phyloP scores from a whole-genome alignment of 1,140 invertebrate species.

The Lethrus apterus region DNA sequence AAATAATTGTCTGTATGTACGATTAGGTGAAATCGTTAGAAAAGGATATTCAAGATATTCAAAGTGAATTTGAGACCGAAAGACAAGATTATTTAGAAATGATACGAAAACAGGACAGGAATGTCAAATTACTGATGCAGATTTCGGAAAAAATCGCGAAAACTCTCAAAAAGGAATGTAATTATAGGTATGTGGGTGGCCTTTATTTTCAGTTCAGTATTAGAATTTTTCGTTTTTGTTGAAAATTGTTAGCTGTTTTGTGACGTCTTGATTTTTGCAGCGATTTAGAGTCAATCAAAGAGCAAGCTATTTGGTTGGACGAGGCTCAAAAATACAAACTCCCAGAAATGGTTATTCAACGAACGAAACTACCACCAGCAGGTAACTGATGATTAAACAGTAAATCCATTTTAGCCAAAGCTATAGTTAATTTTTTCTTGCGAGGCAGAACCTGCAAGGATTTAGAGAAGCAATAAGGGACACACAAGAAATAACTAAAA shows the following conservation, averaged over 20 bases:
- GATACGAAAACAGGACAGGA: slow-evolving; percentile 68
- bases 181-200: slow-evolving; percentile 51
- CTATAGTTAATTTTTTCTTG: too few relatives aligned
- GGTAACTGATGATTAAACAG: slow-evolving; percentile 35
- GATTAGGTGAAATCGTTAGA: slow-evolving; percentile 54
- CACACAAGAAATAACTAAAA: too few relatives aligned
- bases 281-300: slow-evolving; percentile 59
- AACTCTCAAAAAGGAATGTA: slow-evolving; percentile 65
- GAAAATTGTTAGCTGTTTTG: background rate
- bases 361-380: slow-evolving; percentile 61
- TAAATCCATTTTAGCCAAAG: too few relatives aligned
- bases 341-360: slow-evolving; percentile 56
- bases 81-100: slow-evolving; percentile 79
- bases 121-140: slow-evolving; percentile 61
- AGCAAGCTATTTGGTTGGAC: slow-evolving; percentile 69
- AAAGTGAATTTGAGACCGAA: slow-evolving; percentile 78
- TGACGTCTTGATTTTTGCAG: slow-evolving; percentile 34
- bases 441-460: too few relatives aligned
- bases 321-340: slow-evolving; percentile 66
- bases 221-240: background rate
- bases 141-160: slow-evolving; percentile 66
- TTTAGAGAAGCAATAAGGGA: too few relatives aligned
- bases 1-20: slow-evolving; percentile 11
- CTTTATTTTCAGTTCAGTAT: background rate
- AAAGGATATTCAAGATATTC: slow-evolving; percentile 69